Evolutionary conservation across 2,888 invertebrate species (phyloP), one percentile per base, ranked within the genome.

Genomic region (Spilosoma lubricipeda): DNA sequence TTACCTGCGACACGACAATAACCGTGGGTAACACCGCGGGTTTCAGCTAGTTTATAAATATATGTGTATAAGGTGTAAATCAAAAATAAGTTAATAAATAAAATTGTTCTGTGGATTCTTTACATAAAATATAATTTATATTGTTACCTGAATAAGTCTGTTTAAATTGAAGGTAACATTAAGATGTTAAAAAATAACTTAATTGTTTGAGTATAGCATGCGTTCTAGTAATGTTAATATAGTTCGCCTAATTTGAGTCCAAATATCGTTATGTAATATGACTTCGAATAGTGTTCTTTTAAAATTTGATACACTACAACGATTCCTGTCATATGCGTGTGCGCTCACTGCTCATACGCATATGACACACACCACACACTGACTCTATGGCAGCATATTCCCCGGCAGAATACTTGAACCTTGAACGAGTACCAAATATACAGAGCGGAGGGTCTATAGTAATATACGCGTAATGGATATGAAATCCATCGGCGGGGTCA

Each of bases 381-480:
- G 48, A 7, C 20, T 48, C 20, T 0, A 20, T 48, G 48, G 23
- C 52, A 23, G 27, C 59, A 30, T 1, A 5, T 8, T 56, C n/a
- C 0, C 56, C n/a, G 18, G 23, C n/a, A 2, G 13, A 27, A 13
- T 59, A 59, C 59, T 27, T 59, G 13, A 59, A 13, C 15, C 4
- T 65, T 4, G 67, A 48, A 71, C 18, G 66, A 45, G 23, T 36
- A 69, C 18, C 39, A 45, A 64, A 52, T 59, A 56, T 36, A 33
- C 23, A 36, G 9, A 72, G 63, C 64, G 70, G 56, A 59, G 59
- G 67, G 42, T 42, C 15, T 13, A 33, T n/a, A 7, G 71, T 11
- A 63, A 23, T 36, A 63, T 63, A 13, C 7, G 52, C n/a, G 52
- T 56, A 56, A 56, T 56, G 63, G 66, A 67, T 63, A 63, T 67